A percentile compares a stretch with the other conserved stretches of the same genome.
Evolutionary conservation across 2,888 invertebrate species (phyloP).

Genomic region (Eumacrocentrus americanus): DNA sequence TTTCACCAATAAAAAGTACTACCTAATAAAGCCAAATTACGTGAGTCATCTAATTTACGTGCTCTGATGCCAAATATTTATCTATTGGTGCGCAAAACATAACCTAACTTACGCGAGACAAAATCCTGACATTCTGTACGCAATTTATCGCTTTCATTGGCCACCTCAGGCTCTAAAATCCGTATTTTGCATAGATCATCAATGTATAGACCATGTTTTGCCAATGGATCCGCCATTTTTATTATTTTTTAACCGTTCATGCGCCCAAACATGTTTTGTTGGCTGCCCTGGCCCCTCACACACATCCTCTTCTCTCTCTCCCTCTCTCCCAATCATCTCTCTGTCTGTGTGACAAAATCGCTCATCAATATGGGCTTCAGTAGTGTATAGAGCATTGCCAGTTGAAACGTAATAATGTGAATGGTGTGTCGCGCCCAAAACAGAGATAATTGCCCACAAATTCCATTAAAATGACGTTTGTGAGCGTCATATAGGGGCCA

Average conservation of each 20-base stretch:
- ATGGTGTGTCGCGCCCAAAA: not conserved
- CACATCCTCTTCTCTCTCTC: not conserved
- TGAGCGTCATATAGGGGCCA: conserved; percentile 20
- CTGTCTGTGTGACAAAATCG: not conserved
- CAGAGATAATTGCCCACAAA: not conserved
- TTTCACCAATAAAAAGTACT: too few species aligned
- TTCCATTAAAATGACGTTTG: conserved; percentile 15
- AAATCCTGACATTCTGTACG: conserved; percentile 88
- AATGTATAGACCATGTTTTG: conserved; percentile 81
- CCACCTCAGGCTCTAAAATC: conserved; percentile 77
- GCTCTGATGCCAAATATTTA: too few species aligned
- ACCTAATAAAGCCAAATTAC: too few species aligned
- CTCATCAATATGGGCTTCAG: conserved; percentile 8
- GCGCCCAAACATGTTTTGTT: too few species aligned
- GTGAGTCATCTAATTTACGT: too few species aligned
- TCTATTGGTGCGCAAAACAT: not conserved
- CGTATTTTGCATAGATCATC: conserved; percentile 87
- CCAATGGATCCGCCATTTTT: conserved; percentile 74
- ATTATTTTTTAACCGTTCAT: too few species aligned
- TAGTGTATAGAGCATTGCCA: not conserved
- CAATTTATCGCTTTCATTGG: conserved; percentile 81
- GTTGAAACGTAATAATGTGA: conserved; percentile 1
- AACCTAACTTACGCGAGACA: conserved; percentile 73
- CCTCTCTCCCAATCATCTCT: not conserved
- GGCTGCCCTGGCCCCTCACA: too few species aligned